Evolutionary conservation across 2,113 vertebrate genomes (phyloP).

Genomic region (Muntiacus reevesi): DNA sequence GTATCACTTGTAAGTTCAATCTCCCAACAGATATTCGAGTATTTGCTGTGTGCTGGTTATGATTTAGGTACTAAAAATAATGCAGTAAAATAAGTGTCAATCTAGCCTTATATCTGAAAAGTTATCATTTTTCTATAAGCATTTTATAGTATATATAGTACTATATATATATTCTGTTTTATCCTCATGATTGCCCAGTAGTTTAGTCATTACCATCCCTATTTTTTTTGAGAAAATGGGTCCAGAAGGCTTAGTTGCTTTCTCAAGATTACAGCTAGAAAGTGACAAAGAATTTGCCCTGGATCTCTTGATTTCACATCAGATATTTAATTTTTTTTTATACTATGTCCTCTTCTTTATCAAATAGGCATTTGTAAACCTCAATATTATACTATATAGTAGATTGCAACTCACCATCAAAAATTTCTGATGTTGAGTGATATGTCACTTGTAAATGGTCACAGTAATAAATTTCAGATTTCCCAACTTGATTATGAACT

Average conservation of each 20-base stretch:
- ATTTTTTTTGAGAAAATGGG: not conserved
- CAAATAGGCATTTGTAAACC: not conserved
- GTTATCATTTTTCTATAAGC: not conserved
- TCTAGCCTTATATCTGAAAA: not conserved
- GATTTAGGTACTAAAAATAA: not conserved
- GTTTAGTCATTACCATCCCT: not conserved
- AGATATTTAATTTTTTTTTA: not conserved
- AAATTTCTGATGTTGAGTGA: not conserved
- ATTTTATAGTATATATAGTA: not conserved
- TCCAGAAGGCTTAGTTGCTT: not conserved
- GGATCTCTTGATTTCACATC: not conserved
- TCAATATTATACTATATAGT: not conserved
- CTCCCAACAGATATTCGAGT: not conserved
- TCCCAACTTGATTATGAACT: not conserved
- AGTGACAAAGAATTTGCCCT: not conserved
- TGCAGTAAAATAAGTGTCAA: not conserved
- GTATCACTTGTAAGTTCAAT: not conserved
- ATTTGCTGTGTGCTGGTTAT: not conserved
- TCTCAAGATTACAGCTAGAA: not conserved
- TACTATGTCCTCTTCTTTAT: not conserved
- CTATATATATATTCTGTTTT: not conserved
- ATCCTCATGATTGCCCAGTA: not conserved
- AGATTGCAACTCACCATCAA: not conserved
- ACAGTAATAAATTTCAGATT: not conserved
- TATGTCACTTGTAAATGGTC: not conserved